These are phyloP conservation scores for Hecatera dysodea DNA, from an alignment of 2,888 invertebrate genomes.

Conservation along the genomic window DNA sequence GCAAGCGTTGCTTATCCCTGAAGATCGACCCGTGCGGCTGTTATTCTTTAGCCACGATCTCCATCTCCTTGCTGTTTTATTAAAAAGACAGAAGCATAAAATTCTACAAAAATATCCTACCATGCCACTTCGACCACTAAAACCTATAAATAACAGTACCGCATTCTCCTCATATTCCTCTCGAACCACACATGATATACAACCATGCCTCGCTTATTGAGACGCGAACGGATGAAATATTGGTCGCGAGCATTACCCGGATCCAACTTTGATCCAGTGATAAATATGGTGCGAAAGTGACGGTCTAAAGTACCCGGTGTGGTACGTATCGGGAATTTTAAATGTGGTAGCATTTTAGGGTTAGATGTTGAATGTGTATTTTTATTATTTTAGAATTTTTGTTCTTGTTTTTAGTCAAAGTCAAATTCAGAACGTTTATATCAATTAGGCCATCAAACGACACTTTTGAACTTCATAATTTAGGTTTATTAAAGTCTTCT, in stretches of 20 bases:
- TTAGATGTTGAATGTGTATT: conserved; percentile 25
- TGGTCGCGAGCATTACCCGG: conserved; percentile 69
- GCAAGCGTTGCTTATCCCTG: too few relatives aligned
- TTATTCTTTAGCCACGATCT: too few relatives aligned
- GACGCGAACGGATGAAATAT: conserved; percentile 84
- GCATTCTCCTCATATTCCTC: conserved; percentile 48
- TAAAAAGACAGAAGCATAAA: too few relatives aligned
- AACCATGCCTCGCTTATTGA: conserved; percentile 77
- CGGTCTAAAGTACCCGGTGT: conserved; percentile 66
- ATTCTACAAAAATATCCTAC: too few relatives aligned
- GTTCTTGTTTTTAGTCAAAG: too few relatives aligned
- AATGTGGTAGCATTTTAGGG: conserved; percentile 61
- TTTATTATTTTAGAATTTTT: conserved; percentile 16
- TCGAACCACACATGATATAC: conserved; percentile 74
- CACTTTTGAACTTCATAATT: too few relatives aligned
- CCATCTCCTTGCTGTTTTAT: too few relatives aligned
- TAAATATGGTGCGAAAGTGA: conserved; percentile 82
- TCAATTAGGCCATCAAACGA: too few relatives aligned
- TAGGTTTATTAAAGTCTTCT: too few relatives aligned
- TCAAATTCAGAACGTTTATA: too few relatives aligned
- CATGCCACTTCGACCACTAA: background rate
- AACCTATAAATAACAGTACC: conserved; percentile 53
- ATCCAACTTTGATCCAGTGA: conserved; percentile 82
- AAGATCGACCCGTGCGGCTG: too few relatives aligned
- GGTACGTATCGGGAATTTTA: conserved; percentile 73